A percentile compares a stretch with the other conserved stretches of the same genome.
Conservation (phyloP, 2,113 vertebrate genomes). For the Formicarius rufipectus region DNA sequence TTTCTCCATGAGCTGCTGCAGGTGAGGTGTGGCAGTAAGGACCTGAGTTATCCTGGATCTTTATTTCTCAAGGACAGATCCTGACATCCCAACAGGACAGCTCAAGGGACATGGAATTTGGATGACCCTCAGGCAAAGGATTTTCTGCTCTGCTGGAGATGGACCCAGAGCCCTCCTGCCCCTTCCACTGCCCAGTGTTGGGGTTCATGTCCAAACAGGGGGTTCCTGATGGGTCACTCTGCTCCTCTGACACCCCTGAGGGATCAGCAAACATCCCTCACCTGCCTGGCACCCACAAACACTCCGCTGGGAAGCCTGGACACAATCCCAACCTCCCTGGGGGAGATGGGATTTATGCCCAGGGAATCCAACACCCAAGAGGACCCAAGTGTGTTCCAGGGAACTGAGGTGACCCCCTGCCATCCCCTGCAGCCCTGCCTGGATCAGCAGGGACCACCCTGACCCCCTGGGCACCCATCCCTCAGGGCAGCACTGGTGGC, state of each 20-base stretch:
- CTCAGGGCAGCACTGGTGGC: background rate
- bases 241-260: background rate
- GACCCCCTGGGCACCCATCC: rapidly evolving
- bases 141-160: background rate
- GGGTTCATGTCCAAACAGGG: background rate
- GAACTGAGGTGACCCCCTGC: background rate
- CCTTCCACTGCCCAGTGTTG: background rate
- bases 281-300: background rate
- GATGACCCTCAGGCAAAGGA: background rate
- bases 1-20: background rate
- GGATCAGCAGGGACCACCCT: background rate
- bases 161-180: background rate
- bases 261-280: rapidly evolving
- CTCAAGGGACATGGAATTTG: rapidly evolving
- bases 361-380: background rate
- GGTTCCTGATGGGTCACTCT: background rate
- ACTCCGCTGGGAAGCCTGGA: background rate
- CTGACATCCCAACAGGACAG: background rate
- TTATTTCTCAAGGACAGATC: background rate
- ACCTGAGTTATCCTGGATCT: background rate
- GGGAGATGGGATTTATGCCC: background rate
- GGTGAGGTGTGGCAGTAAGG: background rate
- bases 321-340: rapidly evolving
- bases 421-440: background rate
- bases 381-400: background rate